Percentiles rank a stretch among this genome's conserved stretches.
phyloP scores from a whole-genome alignment of 2,888 invertebrate genomes.

The Cosmia trapezina region DNA sequence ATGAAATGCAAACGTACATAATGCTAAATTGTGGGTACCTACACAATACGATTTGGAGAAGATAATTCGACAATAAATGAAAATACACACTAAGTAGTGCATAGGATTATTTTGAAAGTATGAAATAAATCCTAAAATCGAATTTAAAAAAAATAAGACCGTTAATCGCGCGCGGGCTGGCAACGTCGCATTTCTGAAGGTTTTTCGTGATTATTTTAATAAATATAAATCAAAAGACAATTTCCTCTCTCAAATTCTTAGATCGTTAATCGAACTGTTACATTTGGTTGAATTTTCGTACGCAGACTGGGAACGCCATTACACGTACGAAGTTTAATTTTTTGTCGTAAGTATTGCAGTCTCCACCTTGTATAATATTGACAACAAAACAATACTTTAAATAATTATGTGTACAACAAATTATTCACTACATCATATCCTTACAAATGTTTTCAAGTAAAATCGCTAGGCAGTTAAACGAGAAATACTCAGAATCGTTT shows the following conservation, averaged over 20 bases:
- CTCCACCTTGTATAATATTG: not conserved
- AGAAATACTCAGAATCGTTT: conserved; percentile 65
- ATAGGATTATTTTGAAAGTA: not conserved
- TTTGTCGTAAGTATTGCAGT: not conserved
- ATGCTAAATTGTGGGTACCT: not conserved
- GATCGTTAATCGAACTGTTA: too few relatives aligned
- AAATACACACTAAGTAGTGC: not conserved
- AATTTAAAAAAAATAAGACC: too few relatives aligned
- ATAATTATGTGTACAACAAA: conserved; percentile 20
- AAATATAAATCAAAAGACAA: too few relatives aligned
- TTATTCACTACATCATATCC: conserved; percentile 27
- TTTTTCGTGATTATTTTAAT: too few relatives aligned
- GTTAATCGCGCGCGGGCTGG: too few relatives aligned
- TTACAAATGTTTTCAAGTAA: conserved; percentile 46
- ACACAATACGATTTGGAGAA: not conserved
- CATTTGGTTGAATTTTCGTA: not conserved
- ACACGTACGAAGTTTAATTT: not conserved
- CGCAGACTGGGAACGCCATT: not conserved
- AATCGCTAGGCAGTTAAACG: conserved; percentile 54
- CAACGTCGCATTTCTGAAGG: too few relatives aligned
- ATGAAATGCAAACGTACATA: not conserved
- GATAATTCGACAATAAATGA: not conserved
- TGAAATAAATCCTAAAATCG: too few relatives aligned
- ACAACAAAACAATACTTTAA: conserved; percentile 22
- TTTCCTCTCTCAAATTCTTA: too few relatives aligned